Percentiles rank a stretch among this genome's conserved stretches.
Conservation (phyloP, 2,888 invertebrate species). For the Drosophila ezoana region DNA sequence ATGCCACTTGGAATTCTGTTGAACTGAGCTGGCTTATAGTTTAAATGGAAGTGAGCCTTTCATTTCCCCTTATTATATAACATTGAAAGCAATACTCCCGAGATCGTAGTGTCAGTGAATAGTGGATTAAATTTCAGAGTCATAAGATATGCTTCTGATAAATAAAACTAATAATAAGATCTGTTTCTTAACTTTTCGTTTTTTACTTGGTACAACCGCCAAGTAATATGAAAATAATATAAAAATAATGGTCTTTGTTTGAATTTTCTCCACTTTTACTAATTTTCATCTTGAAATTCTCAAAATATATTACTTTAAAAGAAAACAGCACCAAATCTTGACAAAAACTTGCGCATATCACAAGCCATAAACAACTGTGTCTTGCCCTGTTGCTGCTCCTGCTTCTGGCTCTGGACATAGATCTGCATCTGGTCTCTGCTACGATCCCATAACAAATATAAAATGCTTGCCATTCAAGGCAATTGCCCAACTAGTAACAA, state of each 20-base stretch:
- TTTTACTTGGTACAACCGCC: no score
- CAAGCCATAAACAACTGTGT: constrained; percentile 53
- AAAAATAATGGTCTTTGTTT: no score
- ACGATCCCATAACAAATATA: constrained; percentile 47
- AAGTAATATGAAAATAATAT: no score
- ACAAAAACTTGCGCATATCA: constrained; percentile 3
- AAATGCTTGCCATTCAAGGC: constrained; percentile 67
- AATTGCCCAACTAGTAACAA: constrained; percentile 63
- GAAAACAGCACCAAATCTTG: constrained; percentile 1
- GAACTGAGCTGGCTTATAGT: constrained; percentile 47
- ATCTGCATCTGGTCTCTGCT: constrained; percentile 32
- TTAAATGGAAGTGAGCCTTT: constrained; percentile 58
- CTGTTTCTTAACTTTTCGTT: no score
- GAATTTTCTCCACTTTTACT: no score
- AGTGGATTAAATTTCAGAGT: no score
- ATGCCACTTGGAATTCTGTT: constrained; percentile 21
- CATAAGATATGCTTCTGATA: no score
- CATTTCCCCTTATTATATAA: constrained; percentile 16
- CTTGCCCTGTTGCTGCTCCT: constrained; percentile 2
- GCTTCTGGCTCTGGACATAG: not conserved
- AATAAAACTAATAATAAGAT: no score
- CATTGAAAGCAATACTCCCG: no score
- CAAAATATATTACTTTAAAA: no score
- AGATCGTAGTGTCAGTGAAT: no score
- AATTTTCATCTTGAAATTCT: no score